Evolutionary conservation across 2,797 vertebrate genomes (phyloP).

Genomic region (Coluber constrictor): DNA sequence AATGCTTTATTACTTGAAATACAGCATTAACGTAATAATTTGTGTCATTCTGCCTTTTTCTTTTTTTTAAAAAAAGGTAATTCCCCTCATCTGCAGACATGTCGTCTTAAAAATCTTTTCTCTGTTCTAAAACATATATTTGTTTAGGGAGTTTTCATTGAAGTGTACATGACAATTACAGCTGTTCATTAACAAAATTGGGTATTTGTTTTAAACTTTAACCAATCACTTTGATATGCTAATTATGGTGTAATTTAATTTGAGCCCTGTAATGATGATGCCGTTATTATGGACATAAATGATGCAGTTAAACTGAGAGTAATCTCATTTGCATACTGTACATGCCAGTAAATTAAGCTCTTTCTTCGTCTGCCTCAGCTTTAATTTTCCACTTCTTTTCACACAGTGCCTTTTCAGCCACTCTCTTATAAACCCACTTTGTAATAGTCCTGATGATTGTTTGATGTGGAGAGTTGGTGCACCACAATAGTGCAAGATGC

Average conservation of each 20-base stretch:
- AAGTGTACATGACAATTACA: conserved; percentile 94
- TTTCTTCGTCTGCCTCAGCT: conserved; percentile 94
- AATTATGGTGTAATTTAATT: conserved; percentile 99
- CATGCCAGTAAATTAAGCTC: conserved; percentile 99
- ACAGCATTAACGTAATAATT: conserved; percentile 74
- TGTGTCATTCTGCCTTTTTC: conserved; percentile 64
- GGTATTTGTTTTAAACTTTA: conserved; percentile 99
- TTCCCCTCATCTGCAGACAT: conserved; percentile 69
- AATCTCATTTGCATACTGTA: conserved; percentile 99
- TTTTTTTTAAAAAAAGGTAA: conserved; percentile 44
- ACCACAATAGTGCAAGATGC: conserved; percentile 86
- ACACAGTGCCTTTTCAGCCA: conserved; percentile 81
- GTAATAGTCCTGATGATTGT: conserved; percentile 89
- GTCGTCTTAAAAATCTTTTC: conserved; percentile 71
- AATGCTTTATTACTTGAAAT: conserved; percentile 71
- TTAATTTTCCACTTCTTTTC: conserved; percentile 99
- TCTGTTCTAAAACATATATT: conserved; percentile 94
- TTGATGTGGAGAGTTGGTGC: conserved; percentile 93
- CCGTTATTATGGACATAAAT: conserved; percentile 99
- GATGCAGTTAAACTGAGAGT: conserved; percentile 99
- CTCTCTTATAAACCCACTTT: conserved; percentile 87
- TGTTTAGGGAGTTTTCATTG: conserved; percentile 98
- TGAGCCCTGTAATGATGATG: conserved; percentile 99
- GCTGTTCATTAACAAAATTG: conserved; percentile 99
- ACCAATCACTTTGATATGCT: conserved; percentile 99